A percentile compares a stretch with the other conserved stretches of the same genome.
These are phyloP conservation scores for Acrobasis repandana DNA, from an alignment of 2,888 invertebrate species.

Conservation along the genomic window DNA sequence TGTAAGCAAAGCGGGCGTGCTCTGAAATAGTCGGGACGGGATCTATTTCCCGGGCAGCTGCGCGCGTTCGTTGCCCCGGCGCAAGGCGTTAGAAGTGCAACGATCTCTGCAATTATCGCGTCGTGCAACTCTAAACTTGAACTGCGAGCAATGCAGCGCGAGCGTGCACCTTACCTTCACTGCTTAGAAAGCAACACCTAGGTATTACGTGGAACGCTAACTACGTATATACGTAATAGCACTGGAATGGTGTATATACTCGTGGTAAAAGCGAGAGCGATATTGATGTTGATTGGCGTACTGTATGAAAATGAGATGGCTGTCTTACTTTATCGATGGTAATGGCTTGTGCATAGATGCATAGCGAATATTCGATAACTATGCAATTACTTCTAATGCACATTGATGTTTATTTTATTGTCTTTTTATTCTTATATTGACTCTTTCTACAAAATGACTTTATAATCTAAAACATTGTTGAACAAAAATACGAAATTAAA, in stretches of 20 bases:
- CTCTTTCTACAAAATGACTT: too few relatives aligned
- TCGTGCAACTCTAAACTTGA: slow-evolving; percentile 75
- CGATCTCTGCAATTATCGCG: slow-evolving; percentile 74
- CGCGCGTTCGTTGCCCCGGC: slow-evolving; percentile 77
- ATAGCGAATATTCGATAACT: not conserved
- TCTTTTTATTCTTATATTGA: too few relatives aligned
- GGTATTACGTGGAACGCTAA: slow-evolving; percentile 62
- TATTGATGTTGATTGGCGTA: slow-evolving; percentile 27
- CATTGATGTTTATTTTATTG: too few relatives aligned
- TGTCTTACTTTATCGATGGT: not conserved
- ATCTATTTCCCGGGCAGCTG: slow-evolving; percentile 82
- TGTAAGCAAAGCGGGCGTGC: slow-evolving; percentile 62
- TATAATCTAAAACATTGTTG: too few relatives aligned
- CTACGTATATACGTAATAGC: slow-evolving; percentile 47
- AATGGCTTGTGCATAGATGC: not conserved
- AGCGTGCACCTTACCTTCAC: slow-evolving; percentile 76
- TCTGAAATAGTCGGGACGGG: slow-evolving; percentile 81
- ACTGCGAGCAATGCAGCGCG: slow-evolving; percentile 63
- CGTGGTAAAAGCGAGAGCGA: slow-evolving; percentile 71
- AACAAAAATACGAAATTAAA: too few relatives aligned
- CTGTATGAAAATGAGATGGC: not conserved
- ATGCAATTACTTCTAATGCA: too few relatives aligned
- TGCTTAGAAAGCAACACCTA: slow-evolving; percentile 78
- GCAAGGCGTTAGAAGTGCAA: slow-evolving; percentile 79
- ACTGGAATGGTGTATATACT: slow-evolving; percentile 36